phyloP scores from a whole-genome alignment of 53 echinoderm and acorn worm genomes.

The Crossaster papposus region DNA sequence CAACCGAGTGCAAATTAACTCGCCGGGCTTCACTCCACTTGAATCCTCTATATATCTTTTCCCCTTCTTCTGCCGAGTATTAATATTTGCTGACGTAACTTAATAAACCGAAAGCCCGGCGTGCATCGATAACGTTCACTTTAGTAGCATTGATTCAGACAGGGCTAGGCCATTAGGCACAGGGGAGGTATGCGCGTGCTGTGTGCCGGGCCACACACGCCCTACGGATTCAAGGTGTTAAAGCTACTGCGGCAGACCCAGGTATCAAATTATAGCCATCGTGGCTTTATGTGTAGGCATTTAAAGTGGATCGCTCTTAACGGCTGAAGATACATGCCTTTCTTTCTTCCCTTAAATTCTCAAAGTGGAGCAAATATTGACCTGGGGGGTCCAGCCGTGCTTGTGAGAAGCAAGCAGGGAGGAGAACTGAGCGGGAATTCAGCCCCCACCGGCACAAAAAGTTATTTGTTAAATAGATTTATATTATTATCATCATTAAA shows the following conservation, averaged over 20 bases:
- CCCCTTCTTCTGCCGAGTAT: conserved; percentile 16
- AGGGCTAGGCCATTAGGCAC: conserved; percentile 53
- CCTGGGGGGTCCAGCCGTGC: background rate
- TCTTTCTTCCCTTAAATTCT: background rate
- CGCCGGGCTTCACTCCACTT: conserved; percentile 14
- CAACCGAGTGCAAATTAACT: conserved; percentile 56
- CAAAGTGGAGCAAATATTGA: background rate
- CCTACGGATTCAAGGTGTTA: conserved; percentile 48
- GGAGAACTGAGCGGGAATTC: background rate
- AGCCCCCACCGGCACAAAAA: too few species aligned
- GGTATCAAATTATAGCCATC: conserved; percentile 57
- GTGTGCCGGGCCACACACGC: background rate
- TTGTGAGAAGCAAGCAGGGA: background rate
- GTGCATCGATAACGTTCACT: conserved; percentile 65
- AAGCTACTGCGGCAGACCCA: background rate
- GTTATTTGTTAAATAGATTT: too few species aligned
- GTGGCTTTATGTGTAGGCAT: conserved; percentile 35
- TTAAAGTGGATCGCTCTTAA: conserved; percentile 24
- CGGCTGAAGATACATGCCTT: conserved; percentile 32
- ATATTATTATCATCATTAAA: too few species aligned
- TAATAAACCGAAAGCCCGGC: conserved; percentile 56
- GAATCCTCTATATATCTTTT: too few species aligned
- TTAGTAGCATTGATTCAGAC: conserved; percentile 66
- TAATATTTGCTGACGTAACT: conserved; percentile 75
- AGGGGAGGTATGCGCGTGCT: background rate